phyloP scores from a whole-genome alignment of 2,797 vertebrate species.

The Sitta carolinensis region DNA sequence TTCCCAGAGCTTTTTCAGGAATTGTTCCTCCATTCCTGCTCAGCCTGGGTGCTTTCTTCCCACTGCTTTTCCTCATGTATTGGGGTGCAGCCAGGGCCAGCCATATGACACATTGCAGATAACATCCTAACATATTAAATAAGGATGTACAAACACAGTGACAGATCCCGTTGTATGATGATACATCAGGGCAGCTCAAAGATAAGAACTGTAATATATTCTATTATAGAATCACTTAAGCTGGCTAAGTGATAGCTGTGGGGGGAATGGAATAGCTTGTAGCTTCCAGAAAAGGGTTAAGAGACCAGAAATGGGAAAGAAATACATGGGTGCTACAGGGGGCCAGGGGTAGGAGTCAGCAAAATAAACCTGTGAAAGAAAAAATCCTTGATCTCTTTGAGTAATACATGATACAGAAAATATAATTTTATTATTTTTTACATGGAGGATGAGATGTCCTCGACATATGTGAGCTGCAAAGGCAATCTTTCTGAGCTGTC shows the following conservation, averaged over 20 bases:
- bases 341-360: neutral
- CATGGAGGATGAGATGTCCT: neutral
- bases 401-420: neutral
- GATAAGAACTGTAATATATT: constrained; percentile 66
- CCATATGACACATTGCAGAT: constrained; percentile 37
- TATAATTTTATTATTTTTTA: neutral
- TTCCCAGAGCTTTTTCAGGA: neutral
- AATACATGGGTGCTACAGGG: neutral
- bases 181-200: constrained; percentile 58
- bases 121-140: constrained; percentile 65
- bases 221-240: constrained; percentile 64
- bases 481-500: neutral
- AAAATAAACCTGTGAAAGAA: neutral
- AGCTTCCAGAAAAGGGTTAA: constrained; percentile 50
- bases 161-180: constrained; percentile 62
- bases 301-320: neutral
- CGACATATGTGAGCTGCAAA: neutral
- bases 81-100: constrained; percentile 25
- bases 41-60: neutral
- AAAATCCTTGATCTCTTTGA: neutral
- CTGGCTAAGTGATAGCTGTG: constrained; percentile 41
- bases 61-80: neutral
- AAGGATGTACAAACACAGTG: constrained; percentile 63
- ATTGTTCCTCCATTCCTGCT: neutral
- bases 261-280: neutral